Conservation (phyloP, 2,888 invertebrate genomes). For the Lepidochitona cinerea region DNA sequence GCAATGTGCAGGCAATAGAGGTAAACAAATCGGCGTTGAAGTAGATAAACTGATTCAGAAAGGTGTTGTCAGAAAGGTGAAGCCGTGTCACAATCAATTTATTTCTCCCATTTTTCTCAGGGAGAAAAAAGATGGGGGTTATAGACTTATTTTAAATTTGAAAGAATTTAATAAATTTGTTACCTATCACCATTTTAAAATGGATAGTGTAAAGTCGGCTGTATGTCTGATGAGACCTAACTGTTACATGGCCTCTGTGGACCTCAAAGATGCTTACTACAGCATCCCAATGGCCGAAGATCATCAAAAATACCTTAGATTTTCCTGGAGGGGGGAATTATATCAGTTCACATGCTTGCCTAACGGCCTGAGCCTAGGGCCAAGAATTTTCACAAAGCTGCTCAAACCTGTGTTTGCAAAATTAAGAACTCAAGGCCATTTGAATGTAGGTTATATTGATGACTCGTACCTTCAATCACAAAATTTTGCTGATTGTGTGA, state of each 20-base stretch:
- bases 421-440: neutral
- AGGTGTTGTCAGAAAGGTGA: neutral
- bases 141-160: neutral
- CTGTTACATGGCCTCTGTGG: no score
- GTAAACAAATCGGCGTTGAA: neutral
- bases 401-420: conserved; percentile 7
- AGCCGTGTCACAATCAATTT: neutral
- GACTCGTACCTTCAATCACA: no score
- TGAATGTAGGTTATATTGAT: no score
- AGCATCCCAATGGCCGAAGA: neutral
- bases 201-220: neutral
- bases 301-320: neutral
- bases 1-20: neutral
- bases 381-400: no score
- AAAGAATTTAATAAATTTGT: no score
- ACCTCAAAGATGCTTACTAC: no score
- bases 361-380: conserved; percentile 7
- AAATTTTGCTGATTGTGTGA: no score
- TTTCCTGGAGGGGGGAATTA: neutral
- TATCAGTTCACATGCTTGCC: conserved; percentile 6
- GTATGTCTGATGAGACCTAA: neutral
- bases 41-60: neutral
- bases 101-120: neutral
- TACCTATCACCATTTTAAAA: no score
- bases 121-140: neutral